Conservation (phyloP, 2,888 invertebrate genomes). For the Acleris sparsana region DNA sequence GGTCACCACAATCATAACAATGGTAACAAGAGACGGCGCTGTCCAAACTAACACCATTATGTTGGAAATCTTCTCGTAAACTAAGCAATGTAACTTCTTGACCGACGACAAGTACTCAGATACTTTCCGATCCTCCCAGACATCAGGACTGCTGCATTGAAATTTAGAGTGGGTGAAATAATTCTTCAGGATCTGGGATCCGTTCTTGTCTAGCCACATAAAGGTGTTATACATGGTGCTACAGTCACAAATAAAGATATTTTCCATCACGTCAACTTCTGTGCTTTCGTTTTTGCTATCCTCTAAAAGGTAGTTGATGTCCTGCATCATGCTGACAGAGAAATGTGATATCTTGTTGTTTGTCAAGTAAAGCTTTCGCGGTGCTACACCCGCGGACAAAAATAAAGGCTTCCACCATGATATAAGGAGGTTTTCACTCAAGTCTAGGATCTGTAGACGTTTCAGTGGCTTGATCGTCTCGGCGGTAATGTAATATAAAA, state of each 20-base stretch:
- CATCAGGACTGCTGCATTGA: conserved; percentile 71
- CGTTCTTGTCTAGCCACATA: conserved; percentile 70
- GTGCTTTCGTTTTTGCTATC: conserved; percentile 52
- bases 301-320: conserved; percentile 74
- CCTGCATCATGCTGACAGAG: conserved; percentile 82
- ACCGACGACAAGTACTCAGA: conserved; percentile 70
- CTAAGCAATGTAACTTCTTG: conserved; percentile 64
- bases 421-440: conserved; percentile 78
- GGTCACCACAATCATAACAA: conserved; percentile 58
- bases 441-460: conserved; percentile 71
- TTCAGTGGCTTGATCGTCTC: conserved; percentile 72
- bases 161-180: conserved; percentile 66
- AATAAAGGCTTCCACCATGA: conserved; percentile 82
- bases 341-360: conserved; percentile 83
- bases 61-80: conserved; percentile 68
- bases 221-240: conserved; percentile 69
- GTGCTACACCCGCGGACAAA: conserved; percentile 65
- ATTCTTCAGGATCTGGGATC: conserved; percentile 56
- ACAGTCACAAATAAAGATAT: conserved; percentile 83
- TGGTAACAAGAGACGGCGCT: conserved; percentile 64
- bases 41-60: conserved; percentile 72
- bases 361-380: conserved; percentile 66
- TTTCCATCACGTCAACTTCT: conserved; percentile 75
- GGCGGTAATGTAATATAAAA: conserved; percentile 68
- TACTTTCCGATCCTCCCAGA: conserved; percentile 72